Percentiles rank a stretch among this genome's conserved stretches.
phyloP scores from a whole-genome alignment of 2,797 vertebrate species.

The Pantherophis alleghaniensis region DNA sequence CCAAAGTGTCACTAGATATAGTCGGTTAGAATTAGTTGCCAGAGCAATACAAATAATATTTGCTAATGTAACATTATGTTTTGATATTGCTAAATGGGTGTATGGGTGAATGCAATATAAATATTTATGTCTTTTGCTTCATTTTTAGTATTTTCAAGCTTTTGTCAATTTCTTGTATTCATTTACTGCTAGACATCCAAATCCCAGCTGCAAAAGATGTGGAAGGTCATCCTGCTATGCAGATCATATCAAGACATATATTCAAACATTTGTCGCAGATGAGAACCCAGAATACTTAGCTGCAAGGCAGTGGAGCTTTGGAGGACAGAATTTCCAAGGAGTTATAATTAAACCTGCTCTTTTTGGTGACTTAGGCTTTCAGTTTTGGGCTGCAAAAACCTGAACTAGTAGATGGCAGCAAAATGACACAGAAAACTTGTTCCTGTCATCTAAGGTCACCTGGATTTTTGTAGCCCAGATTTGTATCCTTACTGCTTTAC shows the following conservation, averaged over 20 bases:
- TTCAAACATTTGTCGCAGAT: background rate
- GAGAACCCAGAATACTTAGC: background rate
- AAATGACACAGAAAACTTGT: background rate
- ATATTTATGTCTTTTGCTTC: background rate
- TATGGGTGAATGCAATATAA: background rate
- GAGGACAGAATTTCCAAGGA: background rate
- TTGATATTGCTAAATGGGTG: background rate
- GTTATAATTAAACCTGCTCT: background rate
- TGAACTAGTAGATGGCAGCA: background rate
- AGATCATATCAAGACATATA: background rate
- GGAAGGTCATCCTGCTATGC: background rate
- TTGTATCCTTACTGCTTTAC: background rate
- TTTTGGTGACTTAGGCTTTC: background rate
- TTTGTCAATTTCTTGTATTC: background rate
- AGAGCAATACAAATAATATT: background rate
- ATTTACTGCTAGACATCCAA: background rate
- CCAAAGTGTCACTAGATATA: background rate
- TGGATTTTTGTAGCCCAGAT: background rate
- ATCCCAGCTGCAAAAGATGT: background rate
- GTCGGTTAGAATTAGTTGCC: background rate
- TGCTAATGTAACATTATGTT: background rate
- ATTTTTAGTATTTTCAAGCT: background rate
- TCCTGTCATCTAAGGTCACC: background rate
- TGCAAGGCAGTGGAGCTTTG: background rate
- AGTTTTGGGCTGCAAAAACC: background rate